Base-by-base conservation (phyloP, 1,140 invertebrate species). In the Zaprionus ghesquierei region DNA sequence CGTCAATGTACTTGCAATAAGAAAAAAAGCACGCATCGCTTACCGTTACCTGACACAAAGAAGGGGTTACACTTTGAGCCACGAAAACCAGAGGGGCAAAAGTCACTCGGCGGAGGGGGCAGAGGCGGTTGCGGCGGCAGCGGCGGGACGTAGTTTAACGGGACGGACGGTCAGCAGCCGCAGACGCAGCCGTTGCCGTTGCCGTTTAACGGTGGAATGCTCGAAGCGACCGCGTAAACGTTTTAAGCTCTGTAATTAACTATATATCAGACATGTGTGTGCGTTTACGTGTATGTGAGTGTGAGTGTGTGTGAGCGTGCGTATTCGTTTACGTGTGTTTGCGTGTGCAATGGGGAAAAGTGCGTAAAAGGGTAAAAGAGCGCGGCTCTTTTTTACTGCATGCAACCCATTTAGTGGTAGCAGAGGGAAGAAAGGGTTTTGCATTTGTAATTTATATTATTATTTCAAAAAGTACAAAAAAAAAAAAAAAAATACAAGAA, bases 391-490 rank as follows among this genome's bases (percentile, higher is more conserved):
- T 41, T 18, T 41, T 18, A 41, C 35, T 2, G 35, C 5, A 8
- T 49, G 55, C 66, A 64, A 66, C 64, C 54, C 58, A 69, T 65
- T 61, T 60, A 54, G n/a, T 12, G n/a, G 25, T 51, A 51, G 29
- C 4, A n/a, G n/a, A n/a, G n/a, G n/a, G n/a, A n/a, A n/a, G n/a
- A n/a, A 61, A 71, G 53, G 70, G 69, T 68, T 44, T 73, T 29
- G 51, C 46, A 41, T 58, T 77, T 73, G 59, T 73, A 77, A 77
- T 77, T 77, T 54, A 60, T 77, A 70, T 77, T 77, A 77, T 77
- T 75, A 77, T 75, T 77, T 75, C 41, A 18, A n/a, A n/a, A n/a
- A 77, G 54, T 56, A 69, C 27, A 44, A 69, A 33, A 20, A 49
- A 68, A 60, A 66, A 75, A 59, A 50, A 33, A 60, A 49, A 27